Evolutionary conservation across 2,888 invertebrate species (phyloP), one percentile per base, ranked within the genome.

Genomic region (Rhingia campestris): DNA sequence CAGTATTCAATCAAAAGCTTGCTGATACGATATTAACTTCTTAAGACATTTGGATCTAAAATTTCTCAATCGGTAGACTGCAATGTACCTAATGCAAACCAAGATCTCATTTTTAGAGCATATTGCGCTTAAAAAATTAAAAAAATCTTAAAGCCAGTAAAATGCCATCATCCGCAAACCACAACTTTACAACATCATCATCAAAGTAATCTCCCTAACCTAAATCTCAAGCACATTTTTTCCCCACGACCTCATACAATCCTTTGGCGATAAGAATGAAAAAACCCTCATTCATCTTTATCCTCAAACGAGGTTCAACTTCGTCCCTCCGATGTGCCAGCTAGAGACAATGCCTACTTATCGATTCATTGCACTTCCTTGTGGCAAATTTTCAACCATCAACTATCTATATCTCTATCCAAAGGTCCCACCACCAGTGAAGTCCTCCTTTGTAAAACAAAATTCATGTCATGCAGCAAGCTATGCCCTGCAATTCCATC

Each of bases 301-400:
- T 70, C 70, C 63, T n/a, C 0, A 56, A 63, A 51, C 58, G 22
- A 64, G 51, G 32, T 72, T 59, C 51, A 59, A 45, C 53, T 72
- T 6, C 33, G n/a, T 7, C 33, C 12, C 9, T 7, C n/a, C 22
- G 12, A 66, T n/a, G 4, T 12, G 33, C 47, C 41, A 58, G 14
- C n/a, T 59, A 22, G 51, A 73, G 72, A 82, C 76, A 77, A 73
- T 73, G 45, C 56, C 76, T 73, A 77, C 81, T 82, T 76, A 82
- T 82, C 76, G 72, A 82, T 82, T 72, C 81, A 76, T 67, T 61
- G 66, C 76, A 66, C 72, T 77, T 56, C 7, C 54, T 53, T 51
- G 61, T 73, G 67, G 54, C 72, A 67, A 63, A 67, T 72, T 70
- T 70, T 70, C 73, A 49, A 49, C 66, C 73, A 61, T 74, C 74